Evolutionary conservation across 2,113 vertebrate species (phyloP).

Genomic region (Ammodytes dubius): DNA sequence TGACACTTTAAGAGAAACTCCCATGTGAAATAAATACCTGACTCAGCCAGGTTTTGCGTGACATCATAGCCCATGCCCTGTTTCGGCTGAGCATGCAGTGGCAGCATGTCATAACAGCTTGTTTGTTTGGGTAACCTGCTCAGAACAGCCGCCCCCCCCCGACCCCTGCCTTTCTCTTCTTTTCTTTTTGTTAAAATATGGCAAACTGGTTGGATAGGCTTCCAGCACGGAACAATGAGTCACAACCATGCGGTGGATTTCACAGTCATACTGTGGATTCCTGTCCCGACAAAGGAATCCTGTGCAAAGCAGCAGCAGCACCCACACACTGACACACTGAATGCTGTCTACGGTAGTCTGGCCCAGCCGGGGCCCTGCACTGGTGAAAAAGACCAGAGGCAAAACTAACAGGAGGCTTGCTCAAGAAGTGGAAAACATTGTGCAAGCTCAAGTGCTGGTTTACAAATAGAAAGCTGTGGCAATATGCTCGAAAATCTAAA

Average conservation of each 20-base stretch:
- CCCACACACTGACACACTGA: constrained; percentile 56
- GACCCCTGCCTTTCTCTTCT: no score
- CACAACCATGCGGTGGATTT: constrained; percentile 76
- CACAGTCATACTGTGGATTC: constrained; percentile 80
- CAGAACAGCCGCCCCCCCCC: neutral
- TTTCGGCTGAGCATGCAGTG: constrained; percentile 17
- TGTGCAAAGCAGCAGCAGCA: constrained; percentile 55
- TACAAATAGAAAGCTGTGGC: neutral
- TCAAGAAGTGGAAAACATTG: constrained; percentile 14
- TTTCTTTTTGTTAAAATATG: constrained; percentile 25
- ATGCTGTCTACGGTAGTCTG: constrained; percentile 36
- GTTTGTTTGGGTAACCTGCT: constrained; percentile 42
- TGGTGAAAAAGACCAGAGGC: constrained; percentile 40
- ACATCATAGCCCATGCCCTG: constrained; percentile 10
- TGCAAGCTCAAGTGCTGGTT: neutral
- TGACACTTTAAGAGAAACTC: constrained; percentile 46
- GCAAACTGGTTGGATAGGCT: constrained; percentile 78
- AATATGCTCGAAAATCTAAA: neutral
- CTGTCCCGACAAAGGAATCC: constrained; percentile 78
- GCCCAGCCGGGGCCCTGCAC: constrained; percentile 3
- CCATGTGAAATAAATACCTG: constrained; percentile 58
- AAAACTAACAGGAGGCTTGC: neutral
- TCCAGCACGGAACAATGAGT: constrained; percentile 71
- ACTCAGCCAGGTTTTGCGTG: constrained; percentile 55
- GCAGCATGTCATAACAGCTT: constrained; percentile 16